Evolutionary conservation across 2,888 invertebrate species (phyloP), one percentile per base, ranked within the genome.

Genomic region (Timema cristinae): DNA sequence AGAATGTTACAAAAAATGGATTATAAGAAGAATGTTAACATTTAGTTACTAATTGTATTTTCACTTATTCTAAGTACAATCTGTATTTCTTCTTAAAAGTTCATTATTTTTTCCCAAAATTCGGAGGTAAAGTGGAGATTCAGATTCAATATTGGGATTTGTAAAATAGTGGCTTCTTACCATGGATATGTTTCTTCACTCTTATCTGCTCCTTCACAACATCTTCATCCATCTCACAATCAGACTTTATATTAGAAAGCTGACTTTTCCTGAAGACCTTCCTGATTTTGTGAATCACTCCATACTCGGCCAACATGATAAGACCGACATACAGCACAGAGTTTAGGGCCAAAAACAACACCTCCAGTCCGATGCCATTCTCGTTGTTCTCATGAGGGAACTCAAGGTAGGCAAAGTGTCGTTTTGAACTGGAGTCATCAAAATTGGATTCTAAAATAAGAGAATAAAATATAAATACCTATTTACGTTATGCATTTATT

Each of bases 211-310:
- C 79, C 32, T 79, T 77, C 5, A 84, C 78, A 69, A 80, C 77
- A 15, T 81, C 77, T 67, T 80, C 77, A 76, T 84, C 84, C 6
- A n/a, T 7, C n/a, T 50, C 49, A 1, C 11, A 50, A 10, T 32
- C 11, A 1, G 5, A 32, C 50, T n/a, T 9, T 13, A 48, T 48
- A 2, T 49, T 10, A 13, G 50, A 74, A 76, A 9, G 76, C 76
- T 6, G 83, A 83, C 77, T 84, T 83, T 11, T 78, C 79, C 75
- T 82, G 66, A 61, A 68, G 61, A 16, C 47, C 59, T 68, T 70
- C 67, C 74, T 77, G 48, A 73, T 66, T 71, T 71, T 73, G 32
- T 72, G 71, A 59, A 77, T 73, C 50, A 78, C 71, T 67, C 76
- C 77, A 70, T 73, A 74, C 51, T 77, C 77, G 50, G 77, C 74